Base-by-base conservation (phyloP, 2,888 invertebrate genomes). In the Tubulanus polymorphus region DNA sequence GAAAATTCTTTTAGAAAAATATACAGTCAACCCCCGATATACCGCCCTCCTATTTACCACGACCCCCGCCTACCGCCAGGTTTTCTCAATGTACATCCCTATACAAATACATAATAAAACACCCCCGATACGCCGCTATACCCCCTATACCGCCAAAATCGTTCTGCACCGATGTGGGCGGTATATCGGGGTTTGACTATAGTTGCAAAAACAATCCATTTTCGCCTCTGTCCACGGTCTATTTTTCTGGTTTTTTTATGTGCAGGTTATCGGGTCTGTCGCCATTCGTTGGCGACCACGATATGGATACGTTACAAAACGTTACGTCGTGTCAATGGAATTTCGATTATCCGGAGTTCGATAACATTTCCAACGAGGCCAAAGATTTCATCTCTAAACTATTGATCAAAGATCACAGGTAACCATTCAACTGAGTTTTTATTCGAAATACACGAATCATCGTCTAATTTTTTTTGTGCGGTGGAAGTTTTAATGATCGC, bases 231-330 rank as follows among this genome's bases (percentile, higher is more conserved):
- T 35, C 12, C 35, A n/a, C n/a, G n/a, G 35, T 10, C 20, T 8
- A 10, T 45, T 18, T 45, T 18, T 10, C 23, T 26, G 5, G n/a
- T 32, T 12, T 30, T 53, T 18, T 37, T 53, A 49, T 49, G 60
- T 61, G 3, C 64, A 83, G 83, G 55, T 62, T 97, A 69, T 96
- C 96, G 30, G 97, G 97, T 3, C 82, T 99, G 57, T 97, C 96
- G 5, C 97, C 97, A 15, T 99, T 99, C 82, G 93, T 97, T 92
- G 97, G 97, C 1, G 92, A 93, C 76, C 93, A 90, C 48, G 97
- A 97, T 79, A 88, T 92, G 67, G 94, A 96, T 80, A 99, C 97
- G 8, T 93, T 97, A 89, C 91, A 92, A n/a, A 97, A 97, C 79
- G 95, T 99, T 29, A 95, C 96, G 1, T 87, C 93, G 68, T 93